Evolutionary conservation across 2,888 invertebrate genomes (phyloP), one percentile per base, ranked within the genome.

Genomic region (Metalampra italica): DNA sequence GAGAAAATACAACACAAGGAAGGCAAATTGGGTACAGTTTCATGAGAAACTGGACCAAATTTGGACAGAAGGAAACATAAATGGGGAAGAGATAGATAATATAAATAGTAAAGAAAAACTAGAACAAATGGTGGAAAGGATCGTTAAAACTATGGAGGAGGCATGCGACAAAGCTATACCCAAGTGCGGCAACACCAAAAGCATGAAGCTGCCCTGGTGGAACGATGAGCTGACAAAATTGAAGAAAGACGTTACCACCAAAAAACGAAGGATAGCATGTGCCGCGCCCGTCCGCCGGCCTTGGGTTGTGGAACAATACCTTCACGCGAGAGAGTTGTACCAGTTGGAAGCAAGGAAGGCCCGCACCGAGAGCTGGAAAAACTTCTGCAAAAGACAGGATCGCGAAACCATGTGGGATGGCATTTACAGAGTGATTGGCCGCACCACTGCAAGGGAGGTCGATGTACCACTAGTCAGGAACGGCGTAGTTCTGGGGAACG

Each of bases 131-230:
- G 40, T 32, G 12, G n/a, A 39, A 7, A 42, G 14, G 22, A 49
- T 41, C 3, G 55, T 32, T 9, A 12, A 50, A 1, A 8, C 13
- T 9, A 52, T 57, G 22, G 41, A 0, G n/a, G 40, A 42, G 15
- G 45, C 55, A 38, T 53, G 48, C 22, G 38, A 36, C 0, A 9
- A 44, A 0, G 7, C 30, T 5, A 54, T 60, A 5, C 56, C 56
- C 0, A 50, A 30, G 12, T 51, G 14, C 7, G 52, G 53, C 14
- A 41, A 3, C 0, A 48, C 39, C 8, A 11, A 45, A 7, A 39
- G 1, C 22, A 22, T 49, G 8, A 57, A 39, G n/a, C 8, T 57
- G 22, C 58, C 56, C 36, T 59, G 59, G 60, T 58, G 59, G 60
- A 43, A 46, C 30, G 47, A 54, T 3, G 45, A 46, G 8, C 54